Percentiles rank a stretch among this genome's conserved stretches.
Conservation (phyloP, 2,888 invertebrate genomes). For the Rugalucina vietnamica region DNA sequence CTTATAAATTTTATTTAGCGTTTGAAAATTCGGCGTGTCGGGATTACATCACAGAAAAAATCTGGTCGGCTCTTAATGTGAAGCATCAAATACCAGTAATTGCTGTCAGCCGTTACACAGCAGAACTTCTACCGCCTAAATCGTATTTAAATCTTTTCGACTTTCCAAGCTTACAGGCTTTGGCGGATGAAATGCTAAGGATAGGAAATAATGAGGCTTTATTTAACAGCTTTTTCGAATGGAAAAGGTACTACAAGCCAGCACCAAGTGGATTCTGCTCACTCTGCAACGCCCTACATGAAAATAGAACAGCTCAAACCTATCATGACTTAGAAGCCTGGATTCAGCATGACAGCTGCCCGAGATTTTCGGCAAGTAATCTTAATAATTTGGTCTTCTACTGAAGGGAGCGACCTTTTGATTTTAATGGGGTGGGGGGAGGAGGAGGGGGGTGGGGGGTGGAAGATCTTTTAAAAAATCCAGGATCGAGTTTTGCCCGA, state of each 20-base stretch:
- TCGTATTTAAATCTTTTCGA: slow-evolving; percentile 65
- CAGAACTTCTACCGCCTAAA: slow-evolving; percentile 46
- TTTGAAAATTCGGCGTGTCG: slow-evolving; percentile 73
- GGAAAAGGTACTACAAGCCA: slow-evolving; percentile 65
- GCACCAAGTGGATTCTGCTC: slow-evolving; percentile 61
- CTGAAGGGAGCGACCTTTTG: too few species aligned
- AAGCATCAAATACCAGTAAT: slow-evolving; percentile 70
- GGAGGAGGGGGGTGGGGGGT: too few species aligned
- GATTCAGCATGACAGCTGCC: slow-evolving; percentile 60
- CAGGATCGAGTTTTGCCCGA: too few species aligned
- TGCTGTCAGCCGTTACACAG: slow-evolving; percentile 59
- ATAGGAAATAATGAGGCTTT: slow-evolving; percentile 63
- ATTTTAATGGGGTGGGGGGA: too few species aligned
- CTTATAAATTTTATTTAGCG: slow-evolving; percentile 72
- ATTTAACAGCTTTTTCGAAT: slow-evolving; percentile 70
- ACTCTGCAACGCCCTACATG: slow-evolving; percentile 70
- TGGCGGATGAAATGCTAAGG: slow-evolving; percentile 62
- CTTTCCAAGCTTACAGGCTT: slow-evolving; percentile 54
- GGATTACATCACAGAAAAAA: slow-evolving; percentile 75
- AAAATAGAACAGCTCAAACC: slow-evolving; percentile 59
- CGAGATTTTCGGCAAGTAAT: slow-evolving; percentile 48
- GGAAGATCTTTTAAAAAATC: too few species aligned
- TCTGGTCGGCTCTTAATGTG: slow-evolving; percentile 62
- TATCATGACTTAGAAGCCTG: slow-evolving; percentile 62
- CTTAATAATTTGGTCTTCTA: too few species aligned